Evolutionary conservation across 2,888 invertebrate genomes (phyloP).

Genomic region (Nasonia oneida): DNA sequence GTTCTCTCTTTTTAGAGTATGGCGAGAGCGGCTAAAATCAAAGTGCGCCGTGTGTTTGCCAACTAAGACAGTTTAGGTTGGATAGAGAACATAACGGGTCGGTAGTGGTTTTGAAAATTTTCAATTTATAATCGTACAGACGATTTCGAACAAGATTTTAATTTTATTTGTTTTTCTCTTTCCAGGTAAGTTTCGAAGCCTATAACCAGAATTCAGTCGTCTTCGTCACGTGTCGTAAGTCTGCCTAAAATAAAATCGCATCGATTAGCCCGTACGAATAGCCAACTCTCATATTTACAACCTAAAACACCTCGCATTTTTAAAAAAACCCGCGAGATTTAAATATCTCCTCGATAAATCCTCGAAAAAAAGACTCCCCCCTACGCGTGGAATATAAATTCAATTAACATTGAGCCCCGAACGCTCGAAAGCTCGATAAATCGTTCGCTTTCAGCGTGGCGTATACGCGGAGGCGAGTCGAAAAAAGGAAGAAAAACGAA

Average conservation of each 20-base stretch:
- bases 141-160: neutral
- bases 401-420: slow-evolving; percentile 35
- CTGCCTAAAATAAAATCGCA: neutral
- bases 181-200: slow-evolving; percentile 31
- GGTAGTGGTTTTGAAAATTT: slow-evolving; percentile 3
- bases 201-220: neutral
- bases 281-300: neutral
- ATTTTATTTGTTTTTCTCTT: slow-evolving; percentile 13
- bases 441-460: slow-evolving; percentile 13
- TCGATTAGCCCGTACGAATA: neutral
- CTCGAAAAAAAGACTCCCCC: neutral
- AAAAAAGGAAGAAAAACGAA: slow-evolving; percentile 8
- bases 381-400: slow-evolving; percentile 19
- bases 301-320: neutral
- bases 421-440: slow-evolving; percentile 41
- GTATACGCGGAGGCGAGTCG: neutral
- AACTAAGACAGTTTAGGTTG: slow-evolving; percentile 57
- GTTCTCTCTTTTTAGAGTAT: slow-evolving; percentile 5
- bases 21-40: slow-evolving; percentile 47
- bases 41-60: slow-evolving; percentile 56
- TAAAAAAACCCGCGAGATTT: neutral
- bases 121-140: neutral
- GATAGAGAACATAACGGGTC: slow-evolving; percentile 32
- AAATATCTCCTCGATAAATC: neutral
- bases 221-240: slow-evolving; percentile 16